Evolutionary conservation across 2,797 vertebrate genomes (phyloP), one percentile per base, ranked within the genome.

Genomic region (Chaenodraco wilsoni): DNA sequence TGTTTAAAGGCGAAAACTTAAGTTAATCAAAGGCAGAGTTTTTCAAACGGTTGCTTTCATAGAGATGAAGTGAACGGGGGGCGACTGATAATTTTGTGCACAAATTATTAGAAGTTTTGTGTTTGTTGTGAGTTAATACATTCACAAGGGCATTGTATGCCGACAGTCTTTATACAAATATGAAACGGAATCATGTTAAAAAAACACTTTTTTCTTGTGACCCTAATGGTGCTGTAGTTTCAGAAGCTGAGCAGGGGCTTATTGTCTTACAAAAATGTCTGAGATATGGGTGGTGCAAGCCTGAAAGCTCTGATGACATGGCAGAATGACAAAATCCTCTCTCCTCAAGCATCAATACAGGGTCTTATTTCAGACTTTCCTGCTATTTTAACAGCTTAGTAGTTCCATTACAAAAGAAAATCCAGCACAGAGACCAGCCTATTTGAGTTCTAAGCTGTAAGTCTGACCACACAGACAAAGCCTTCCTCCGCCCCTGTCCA

Each of bases 401-500:
- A 68, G 48, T 63, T 48, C 13, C 0, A 0, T 19, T 40, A 50
- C 44, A 31, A 43, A 60, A 65, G 27, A 54, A 70, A 74, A 67
- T 41, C 57, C 31, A 6, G 40, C 61, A 40, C 55, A 64, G 9
- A 70, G 54, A 69, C 16, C 9, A 0, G 51, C 14, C 17, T 46
- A 14, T 74, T 78, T 83, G 50, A 33, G 14, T 49, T 5, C 8
- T 33, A 23, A 50, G 44, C 44, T 15, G 16, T 78, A 41, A 23
- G 19, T 64, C 48, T 79, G 41, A 75, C 60, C 76, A 58, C 74
- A 68, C 57, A 49, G 23, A 60, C 65, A 37, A 45, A 45, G 27
- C 63, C 58, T 72, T 77, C 43, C 45, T 65, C 12, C n/a, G 33
- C 56, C 37, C 9, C 21, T n/a, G 41, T 13, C 27, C 79, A 55